Conservation (phyloP, 2,888 invertebrate genomes). For the Agrochola lota region DNA sequence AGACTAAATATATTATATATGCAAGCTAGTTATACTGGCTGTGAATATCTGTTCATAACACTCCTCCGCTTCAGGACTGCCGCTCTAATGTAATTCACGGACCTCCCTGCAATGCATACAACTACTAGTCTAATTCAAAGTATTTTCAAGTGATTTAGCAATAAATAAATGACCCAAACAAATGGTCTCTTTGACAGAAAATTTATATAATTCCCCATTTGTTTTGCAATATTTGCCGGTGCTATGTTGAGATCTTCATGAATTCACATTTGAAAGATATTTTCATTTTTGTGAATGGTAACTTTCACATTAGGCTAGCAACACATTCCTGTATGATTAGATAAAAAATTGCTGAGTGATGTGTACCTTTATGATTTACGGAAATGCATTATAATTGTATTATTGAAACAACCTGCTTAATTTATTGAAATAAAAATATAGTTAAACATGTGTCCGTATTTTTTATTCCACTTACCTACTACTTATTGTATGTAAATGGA, state of each 20-base stretch:
- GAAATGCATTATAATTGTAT: constrained; percentile 76
- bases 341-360: constrained; percentile 70
- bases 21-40: constrained; percentile 34
- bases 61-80: constrained; percentile 13
- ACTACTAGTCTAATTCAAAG: constrained; percentile 47
- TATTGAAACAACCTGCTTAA: constrained; percentile 83
- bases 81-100: constrained; percentile 1
- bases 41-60: constrained; percentile 43
- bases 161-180: constrained; percentile 27
- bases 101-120: constrained; percentile 31
- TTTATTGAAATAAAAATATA: constrained; percentile 87
- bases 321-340: constrained; percentile 78
- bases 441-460: constrained; percentile 71
- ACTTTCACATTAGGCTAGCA: constrained; percentile 68
- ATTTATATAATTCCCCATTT: constrained; percentile 26
- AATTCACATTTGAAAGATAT: constrained; percentile 47
- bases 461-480: constrained; percentile 40
- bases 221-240: constrained; percentile 53
- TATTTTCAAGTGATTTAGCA: constrained; percentile 39
- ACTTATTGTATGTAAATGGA: constrained; percentile 7
- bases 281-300: constrained; percentile 52
- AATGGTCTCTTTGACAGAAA: constrained; percentile 15
- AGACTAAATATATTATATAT: constrained; percentile 44
- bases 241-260: constrained; percentile 49
- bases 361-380: constrained; percentile 68